Evolutionary conservation across 2,797 vertebrate species (phyloP).

Genomic region (Melanotaenia nigrans): DNA sequence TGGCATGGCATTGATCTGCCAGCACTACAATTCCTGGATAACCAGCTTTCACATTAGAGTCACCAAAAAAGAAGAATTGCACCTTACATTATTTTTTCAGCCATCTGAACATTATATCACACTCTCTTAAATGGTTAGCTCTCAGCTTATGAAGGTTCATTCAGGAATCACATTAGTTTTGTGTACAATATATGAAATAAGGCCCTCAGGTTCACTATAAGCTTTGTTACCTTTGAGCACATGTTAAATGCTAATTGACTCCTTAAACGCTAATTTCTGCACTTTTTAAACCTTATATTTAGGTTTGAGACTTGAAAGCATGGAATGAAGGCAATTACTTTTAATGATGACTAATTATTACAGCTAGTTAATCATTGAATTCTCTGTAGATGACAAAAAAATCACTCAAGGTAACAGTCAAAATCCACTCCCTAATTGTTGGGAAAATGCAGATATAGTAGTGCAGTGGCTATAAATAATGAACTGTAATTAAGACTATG

Average conservation of each 20-base stretch:
- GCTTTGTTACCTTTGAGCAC: background rate
- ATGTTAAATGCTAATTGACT: background rate
- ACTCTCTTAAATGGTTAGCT: background rate
- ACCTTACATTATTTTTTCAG: background rate
- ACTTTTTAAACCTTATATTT: background rate
- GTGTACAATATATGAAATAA: background rate
- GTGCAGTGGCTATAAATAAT: slow-evolving; percentile 74
- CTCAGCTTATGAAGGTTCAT: background rate
- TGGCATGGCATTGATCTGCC: background rate
- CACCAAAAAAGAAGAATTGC: background rate
- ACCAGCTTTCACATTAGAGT: background rate
- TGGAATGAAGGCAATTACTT: background rate
- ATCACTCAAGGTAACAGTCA: slow-evolving; percentile 21
- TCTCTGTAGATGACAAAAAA: background rate
- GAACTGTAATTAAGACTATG: slow-evolving; percentile 81
- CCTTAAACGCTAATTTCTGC: background rate
- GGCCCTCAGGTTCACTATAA: background rate
- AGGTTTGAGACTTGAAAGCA: background rate
- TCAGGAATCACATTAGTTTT: background rate
- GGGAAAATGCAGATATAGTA: slow-evolving; percentile 53
- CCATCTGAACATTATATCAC: background rate
- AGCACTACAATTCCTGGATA: background rate
- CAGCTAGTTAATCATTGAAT: background rate
- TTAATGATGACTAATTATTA: background rate
- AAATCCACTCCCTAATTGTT: slow-evolving; percentile 52